Evolutionary conservation across 2,797 vertebrate genomes (phyloP), one percentile per base, ranked within the genome.

Genomic region (Hydrolagus colliei): DNA sequence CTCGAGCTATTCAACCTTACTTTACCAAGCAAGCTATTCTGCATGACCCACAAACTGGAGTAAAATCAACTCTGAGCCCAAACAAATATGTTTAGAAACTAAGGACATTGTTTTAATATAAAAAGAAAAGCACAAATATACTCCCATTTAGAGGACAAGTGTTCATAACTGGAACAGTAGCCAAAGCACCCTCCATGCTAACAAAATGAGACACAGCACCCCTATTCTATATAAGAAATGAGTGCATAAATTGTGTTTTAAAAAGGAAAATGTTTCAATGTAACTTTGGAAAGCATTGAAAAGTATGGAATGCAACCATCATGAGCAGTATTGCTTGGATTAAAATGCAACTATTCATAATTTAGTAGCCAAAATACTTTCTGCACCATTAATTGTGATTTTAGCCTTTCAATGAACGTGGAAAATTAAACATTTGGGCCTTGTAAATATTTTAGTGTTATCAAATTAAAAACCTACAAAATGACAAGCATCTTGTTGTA

Each of bases 401-500:
- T 32, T n/a, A 82, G 41, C 2, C 41, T 52, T 52, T 52, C 41
- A 52, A 3, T 0, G 41, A 52, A 20, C 10, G 16, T 65, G n/a
- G 13, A 41, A 52, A 84, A 68, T 68, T 27, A 18, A 67, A 71
- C 1, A 41, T 20, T 20, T n/a, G 32, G 79, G 52, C 35, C 22
- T 27, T 9, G 14, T 82, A 14, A 68, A 68, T 82, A 68, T 65
- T 74, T 71, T 68, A 71, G 10, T 18, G 10, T 52, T 84, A 1
- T 18, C 79, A 71, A 84, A 84, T 68, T 68, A 65, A 82, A 67
- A 71, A 16, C 3, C 79, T 71, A 84, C 32, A 84, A 84, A 71
- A 5, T 67, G 41, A 41, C 79, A 82, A 82, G 67, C 71, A 32
- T 20, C 79, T 68, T 84, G 79, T 84, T 84, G 18, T 68, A 84